A percentile compares a stretch with the other conserved stretches of the same genome.
These are phyloP conservation scores for Trichonephila clavata DNA, from an alignment of 1,140 invertebrate species.

Conservation along the genomic window DNA sequence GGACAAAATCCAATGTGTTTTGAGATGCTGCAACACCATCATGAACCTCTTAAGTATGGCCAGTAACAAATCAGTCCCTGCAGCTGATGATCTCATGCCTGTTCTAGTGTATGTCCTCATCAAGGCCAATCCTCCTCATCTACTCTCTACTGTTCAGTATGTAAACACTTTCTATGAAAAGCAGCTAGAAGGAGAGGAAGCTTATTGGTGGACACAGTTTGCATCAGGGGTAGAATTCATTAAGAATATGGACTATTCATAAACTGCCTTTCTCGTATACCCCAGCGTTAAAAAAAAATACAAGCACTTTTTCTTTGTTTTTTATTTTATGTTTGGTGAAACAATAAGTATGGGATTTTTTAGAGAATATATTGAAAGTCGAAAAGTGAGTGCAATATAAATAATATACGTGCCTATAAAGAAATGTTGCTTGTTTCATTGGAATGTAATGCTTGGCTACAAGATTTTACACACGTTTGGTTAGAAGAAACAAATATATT, in stretches of 20 bases:
- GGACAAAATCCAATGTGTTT: conserved; percentile 95
- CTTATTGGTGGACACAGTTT: conserved; percentile 99
- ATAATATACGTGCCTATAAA: not conserved
- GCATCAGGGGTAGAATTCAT: conserved; percentile 98
- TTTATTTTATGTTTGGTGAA: not conserved
- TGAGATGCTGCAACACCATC: conserved; percentile 92
- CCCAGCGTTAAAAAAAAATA: not conserved
- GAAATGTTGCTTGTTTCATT: not conserved
- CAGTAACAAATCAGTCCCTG: conserved; percentile 89
- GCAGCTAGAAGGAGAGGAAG: conserved; percentile 92
- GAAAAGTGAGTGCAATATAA: too few species aligned
- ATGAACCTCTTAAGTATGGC: conserved; percentile 94
- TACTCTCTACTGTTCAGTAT: conserved; percentile 98
- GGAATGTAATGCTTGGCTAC: not conserved
- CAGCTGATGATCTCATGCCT: conserved; percentile 98
- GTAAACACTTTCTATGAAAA: conserved; percentile 95
- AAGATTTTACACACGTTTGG: too few species aligned
- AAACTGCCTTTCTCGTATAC: not conserved
- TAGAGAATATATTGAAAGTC: not conserved
- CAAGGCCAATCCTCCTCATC: conserved; percentile 95
- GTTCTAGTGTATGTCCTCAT: conserved; percentile 98
- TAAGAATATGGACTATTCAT: conserved; percentile 95
- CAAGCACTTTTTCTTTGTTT: not conserved
- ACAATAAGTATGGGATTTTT: not conserved
- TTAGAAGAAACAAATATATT: too few species aligned